Evolutionary conservation across 2,797 vertebrate genomes (phyloP), one percentile per base, ranked within the genome.

Genomic region (Dallia pectoralis): DNA sequence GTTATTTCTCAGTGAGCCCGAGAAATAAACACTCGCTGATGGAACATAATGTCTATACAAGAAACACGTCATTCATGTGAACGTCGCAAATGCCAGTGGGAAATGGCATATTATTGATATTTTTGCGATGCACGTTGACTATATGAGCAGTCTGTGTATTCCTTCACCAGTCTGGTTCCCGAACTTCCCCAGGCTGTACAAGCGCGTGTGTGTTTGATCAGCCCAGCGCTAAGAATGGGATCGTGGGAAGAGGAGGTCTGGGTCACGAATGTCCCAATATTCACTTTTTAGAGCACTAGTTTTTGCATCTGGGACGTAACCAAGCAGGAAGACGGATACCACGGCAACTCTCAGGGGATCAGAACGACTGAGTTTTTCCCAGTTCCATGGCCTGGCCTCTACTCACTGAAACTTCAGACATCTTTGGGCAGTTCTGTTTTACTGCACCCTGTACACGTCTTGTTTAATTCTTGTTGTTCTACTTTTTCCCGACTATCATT

Each of bases 231-330:
- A 49, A 25, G 74, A 71, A 47, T 33, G 40, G 59, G 74, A 79
- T 72, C 75, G 72, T 82, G 82, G 79, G 82, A 84, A 84, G 74
- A 25, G 29, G 64, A 73, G 36, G 11, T 27, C 16, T 18, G 19
- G 18, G 30, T 32, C 29, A 16, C 62, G 29, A 64, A 56, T 56
- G 53, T n/a, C 51, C 8, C n/a, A 6, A 0, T 56, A 25, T 56
- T 56, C 53, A 56, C 53, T 56, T 25, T 2, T 22, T 25, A 56
- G n/a, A 22, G 53, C n/a, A 25, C 53, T 25, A 56, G 40, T 14
- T 44, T 4, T 4, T n/a, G 2, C 53, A 11, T 25, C 53, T 56
- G 22, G n/a, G 22, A 25, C 11, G 9, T 11, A 3, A 22, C 11
- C 53, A 56, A 56, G n/a, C 8, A 56, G 22, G 9, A 25, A 67